A percentile compares a stretch with the other conserved stretches of the same genome.
Evolutionary conservation across 2,888 invertebrate species (phyloP).

Genomic region (Leucozona laternaria): DNA sequence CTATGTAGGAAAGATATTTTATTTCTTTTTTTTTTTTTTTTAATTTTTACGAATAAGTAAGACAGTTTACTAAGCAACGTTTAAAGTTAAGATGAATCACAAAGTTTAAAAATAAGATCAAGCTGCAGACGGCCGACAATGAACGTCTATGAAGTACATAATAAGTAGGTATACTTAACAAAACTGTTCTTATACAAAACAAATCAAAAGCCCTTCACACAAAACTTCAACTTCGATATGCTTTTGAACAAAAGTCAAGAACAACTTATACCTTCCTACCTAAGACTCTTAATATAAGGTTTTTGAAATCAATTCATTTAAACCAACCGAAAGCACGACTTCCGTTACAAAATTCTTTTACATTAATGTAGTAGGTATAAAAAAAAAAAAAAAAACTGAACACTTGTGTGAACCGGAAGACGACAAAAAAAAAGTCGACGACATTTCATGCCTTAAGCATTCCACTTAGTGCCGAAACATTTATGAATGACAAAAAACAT

Average conservation of each 20-base stretch:
- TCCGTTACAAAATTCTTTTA: constrained; percentile 20
- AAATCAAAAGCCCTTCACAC: not conserved
- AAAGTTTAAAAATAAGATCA: no score
- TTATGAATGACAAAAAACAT: constrained; percentile 51
- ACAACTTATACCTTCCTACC: not conserved
- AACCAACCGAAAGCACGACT: not conserved
- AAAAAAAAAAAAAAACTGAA: constrained; percentile 45
- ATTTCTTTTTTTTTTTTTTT: not conserved
- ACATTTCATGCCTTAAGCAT: constrained; percentile 56
- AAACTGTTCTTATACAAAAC: not conserved
- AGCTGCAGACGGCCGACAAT: no score
- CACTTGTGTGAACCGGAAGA: constrained; percentile 44
- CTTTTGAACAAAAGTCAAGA: constrained; percentile 3
- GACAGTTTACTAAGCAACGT: no score
- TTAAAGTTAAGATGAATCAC: no score
- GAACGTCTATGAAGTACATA: not conserved
- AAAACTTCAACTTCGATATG: not conserved
- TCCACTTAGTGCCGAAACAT: constrained; percentile 64
- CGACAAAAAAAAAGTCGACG: constrained; percentile 14
- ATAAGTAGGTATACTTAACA: not conserved
- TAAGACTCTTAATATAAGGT: not conserved
- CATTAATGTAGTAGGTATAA: constrained; percentile 15
- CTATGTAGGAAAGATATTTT: not conserved
- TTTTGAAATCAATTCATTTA: constrained; percentile 1
- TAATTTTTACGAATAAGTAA: no score